Evolutionary conservation across 2,888 invertebrate species (phyloP).

Genomic region (Perdita meconis): DNA sequence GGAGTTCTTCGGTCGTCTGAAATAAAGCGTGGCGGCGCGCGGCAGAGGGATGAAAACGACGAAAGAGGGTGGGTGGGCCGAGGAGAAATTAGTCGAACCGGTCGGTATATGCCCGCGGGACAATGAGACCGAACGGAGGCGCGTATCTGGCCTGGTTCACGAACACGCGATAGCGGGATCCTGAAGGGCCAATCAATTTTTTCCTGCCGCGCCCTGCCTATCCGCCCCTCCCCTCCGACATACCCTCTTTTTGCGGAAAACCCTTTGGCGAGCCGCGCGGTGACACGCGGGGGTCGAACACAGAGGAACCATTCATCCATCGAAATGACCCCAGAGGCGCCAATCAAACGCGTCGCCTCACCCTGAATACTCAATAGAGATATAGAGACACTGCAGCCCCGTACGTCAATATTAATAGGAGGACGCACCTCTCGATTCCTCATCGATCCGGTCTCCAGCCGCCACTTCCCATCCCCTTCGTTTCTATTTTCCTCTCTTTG

Average conservation of each 20-base stretch:
- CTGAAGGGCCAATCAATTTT: slow-evolving; percentile 78
- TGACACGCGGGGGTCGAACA: slow-evolving; percentile 66
- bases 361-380: slow-evolving; percentile 73
- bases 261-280: slow-evolving; percentile 61
- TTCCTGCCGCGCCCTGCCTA: slow-evolving; percentile 27
- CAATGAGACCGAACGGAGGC: slow-evolving; percentile 65
- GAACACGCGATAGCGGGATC: slow-evolving; percentile 63
- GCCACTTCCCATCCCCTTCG: background rate
- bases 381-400: slow-evolving; percentile 60
- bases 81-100: slow-evolving; percentile 62
- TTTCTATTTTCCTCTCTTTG: slow-evolving; percentile 16
- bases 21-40: slow-evolving; percentile 3
- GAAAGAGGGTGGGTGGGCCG: slow-evolving; percentile 16
- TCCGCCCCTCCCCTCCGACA: background rate
- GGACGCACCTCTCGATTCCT: slow-evolving; percentile 53
- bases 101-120: slow-evolving; percentile 48
- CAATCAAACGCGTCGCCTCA: slow-evolving; percentile 75
- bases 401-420: slow-evolving; percentile 67
- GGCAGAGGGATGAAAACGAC: slow-evolving; percentile 27
- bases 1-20: slow-evolving; percentile 17
- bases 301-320: slow-evolving; percentile 73
- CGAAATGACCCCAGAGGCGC: slow-evolving; percentile 75
- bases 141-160: slow-evolving; percentile 56
- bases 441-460: slow-evolving; percentile 49
- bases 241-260: slow-evolving; percentile 47